A percentile compares a stretch with the other conserved stretches of the same genome.
Conservation (phyloP, 2,113 vertebrate genomes). For the Antechinus flavipes region DNA sequence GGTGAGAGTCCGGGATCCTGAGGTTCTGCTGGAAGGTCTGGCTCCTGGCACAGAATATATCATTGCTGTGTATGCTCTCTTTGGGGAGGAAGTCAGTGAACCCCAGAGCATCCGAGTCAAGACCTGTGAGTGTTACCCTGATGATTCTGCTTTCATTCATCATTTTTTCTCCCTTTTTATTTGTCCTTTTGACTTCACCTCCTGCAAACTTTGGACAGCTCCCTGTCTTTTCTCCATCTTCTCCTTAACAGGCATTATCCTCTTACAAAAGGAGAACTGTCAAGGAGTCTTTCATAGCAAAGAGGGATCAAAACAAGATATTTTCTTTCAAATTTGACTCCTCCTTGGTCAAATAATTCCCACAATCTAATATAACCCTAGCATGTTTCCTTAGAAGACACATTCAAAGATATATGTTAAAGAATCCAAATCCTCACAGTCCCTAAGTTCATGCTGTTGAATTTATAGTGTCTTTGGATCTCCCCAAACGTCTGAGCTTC, state of each 20-base stretch:
- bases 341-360: background rate
- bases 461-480: slow-evolving; percentile 85
- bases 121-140: slow-evolving; percentile 86
- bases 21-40: slow-evolving; percentile 87
- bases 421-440: background rate
- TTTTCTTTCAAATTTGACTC: background rate
- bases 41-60: slow-evolving; percentile 90
- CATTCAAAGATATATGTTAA: background rate
- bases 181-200: background rate
- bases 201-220: background rate
- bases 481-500: slow-evolving; percentile 87
- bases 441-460: background rate
- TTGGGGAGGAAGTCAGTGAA: slow-evolving; percentile 92
- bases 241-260: background rate
- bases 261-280: background rate
- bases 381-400: background rate
- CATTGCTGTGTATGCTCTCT: slow-evolving; percentile 90
- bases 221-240: background rate
- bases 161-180: background rate
- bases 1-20: slow-evolving; percentile 89
- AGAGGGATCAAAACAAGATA: background rate
- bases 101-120: slow-evolving; percentile 88
- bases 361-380: background rate
- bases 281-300: background rate
- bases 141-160: background rate